Conservation (phyloP, 2,888 invertebrate species). For the Trissolcus brochymenae region DNA sequence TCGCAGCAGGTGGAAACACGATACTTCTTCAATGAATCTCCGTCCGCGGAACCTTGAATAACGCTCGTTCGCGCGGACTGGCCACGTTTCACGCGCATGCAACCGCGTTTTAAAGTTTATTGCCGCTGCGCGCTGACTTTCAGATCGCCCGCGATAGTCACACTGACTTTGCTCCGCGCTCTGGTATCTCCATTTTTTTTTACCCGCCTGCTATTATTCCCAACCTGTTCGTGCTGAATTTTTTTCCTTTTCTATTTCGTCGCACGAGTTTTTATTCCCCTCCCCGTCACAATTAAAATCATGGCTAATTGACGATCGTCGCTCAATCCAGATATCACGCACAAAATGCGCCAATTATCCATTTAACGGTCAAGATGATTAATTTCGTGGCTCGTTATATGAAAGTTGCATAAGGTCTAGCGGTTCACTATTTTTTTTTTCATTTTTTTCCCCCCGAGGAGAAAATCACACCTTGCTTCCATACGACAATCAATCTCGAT, state of each 20-base stretch:
- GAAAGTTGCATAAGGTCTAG: slow-evolving; percentile 15
- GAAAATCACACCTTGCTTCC: too few relatives aligned
- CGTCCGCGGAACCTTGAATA: slow-evolving; percentile 55
- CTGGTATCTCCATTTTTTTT: slow-evolving; percentile 28
- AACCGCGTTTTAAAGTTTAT: slow-evolving; percentile 55
- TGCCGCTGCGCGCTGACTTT: slow-evolving; percentile 53
- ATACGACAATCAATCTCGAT: too few relatives aligned
- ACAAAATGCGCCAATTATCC: slow-evolving; percentile 22
- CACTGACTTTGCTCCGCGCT: slow-evolving; percentile 40
- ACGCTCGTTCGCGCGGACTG: slow-evolving; percentile 52
- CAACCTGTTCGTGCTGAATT: background rate
- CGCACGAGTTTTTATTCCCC: background rate
- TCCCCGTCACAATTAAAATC: slow-evolving; percentile 14
- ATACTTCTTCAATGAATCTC: slow-evolving; percentile 56
- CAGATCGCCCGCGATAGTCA: slow-evolving; percentile 54
- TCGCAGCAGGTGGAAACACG: slow-evolving; percentile 56
- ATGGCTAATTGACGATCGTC: slow-evolving; percentile 9
- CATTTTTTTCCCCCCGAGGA: too few relatives aligned
- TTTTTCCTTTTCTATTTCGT: background rate
- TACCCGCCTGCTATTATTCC: slow-evolving; percentile 8
- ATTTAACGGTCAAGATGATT: slow-evolving; percentile 30
- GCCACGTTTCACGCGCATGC: slow-evolving; percentile 55
- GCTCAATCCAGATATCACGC: slow-evolving; percentile 11
- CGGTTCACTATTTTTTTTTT: background rate
- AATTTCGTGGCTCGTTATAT: slow-evolving; percentile 22